phyloP scores from a whole-genome alignment of 37 sponge, comb jelly and placozoan species.

The Dysidea cf. avara region DNA sequence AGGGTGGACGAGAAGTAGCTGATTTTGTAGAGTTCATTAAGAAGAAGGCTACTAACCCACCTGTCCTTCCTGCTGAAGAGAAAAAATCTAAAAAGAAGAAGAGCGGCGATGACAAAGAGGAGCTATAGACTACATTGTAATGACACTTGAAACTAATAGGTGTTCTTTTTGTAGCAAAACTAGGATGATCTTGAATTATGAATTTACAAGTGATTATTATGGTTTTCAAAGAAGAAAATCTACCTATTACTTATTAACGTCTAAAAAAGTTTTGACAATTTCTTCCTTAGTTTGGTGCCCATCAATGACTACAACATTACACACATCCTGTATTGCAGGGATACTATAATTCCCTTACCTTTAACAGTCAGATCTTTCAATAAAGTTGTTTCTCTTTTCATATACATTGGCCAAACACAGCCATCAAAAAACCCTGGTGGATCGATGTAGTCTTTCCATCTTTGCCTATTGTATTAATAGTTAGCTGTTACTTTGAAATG shows the following conservation, averaged over 20 bases:
- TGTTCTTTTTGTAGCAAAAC: too few relatives aligned
- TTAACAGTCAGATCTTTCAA: background rate
- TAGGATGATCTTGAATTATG: too few relatives aligned
- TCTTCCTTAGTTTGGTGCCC: too few relatives aligned
- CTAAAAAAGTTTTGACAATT: too few relatives aligned
- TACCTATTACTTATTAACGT: too few relatives aligned
- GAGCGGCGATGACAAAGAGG: conserved; percentile 43
- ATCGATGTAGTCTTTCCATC: conserved; percentile 10
- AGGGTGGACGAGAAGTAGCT: conserved; percentile 90
- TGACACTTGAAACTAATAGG: too few relatives aligned
- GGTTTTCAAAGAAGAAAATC: too few relatives aligned
- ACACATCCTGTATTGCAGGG: background rate
- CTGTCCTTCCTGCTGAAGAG: conserved; percentile 44
- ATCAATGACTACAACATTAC: background rate
- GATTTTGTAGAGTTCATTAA: conserved; percentile 83
- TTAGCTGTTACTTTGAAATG: background rate
- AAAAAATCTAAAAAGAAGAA: conserved; percentile 55
- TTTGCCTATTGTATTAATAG: background rate
- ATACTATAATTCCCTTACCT: background rate
- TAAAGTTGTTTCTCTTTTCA: background rate
- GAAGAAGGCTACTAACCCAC: conserved; percentile 70
- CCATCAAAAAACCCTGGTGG: conserved; percentile 52
- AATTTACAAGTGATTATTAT: too few relatives aligned
- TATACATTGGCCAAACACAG: conserved; percentile 56
- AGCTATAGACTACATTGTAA: too few relatives aligned